phyloP scores from a whole-genome alignment of 2,797 vertebrate genomes.

The Spinibarbus caldwelli region DNA sequence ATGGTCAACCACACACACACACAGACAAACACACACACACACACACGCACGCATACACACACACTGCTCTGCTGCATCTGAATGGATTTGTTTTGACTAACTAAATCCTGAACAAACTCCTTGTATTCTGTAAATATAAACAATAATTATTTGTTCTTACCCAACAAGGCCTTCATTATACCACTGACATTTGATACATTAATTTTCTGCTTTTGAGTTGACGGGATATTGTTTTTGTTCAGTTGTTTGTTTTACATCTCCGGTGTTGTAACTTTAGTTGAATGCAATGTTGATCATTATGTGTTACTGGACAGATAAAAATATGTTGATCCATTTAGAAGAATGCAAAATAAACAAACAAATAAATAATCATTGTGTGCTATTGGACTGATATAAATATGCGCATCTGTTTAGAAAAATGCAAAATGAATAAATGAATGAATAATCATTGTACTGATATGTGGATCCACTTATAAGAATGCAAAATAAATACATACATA shows the following conservation, averaged over 20 bases:
- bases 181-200: background rate
- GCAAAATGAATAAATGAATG: too few relatives aligned
- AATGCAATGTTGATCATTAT: background rate
- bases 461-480: too few relatives aligned
- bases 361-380: too few relatives aligned
- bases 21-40: constrained; percentile 2
- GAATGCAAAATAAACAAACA: background rate
- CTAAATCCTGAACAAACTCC: constrained; percentile 21
- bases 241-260: background rate
- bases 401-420: too few relatives aligned
- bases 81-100: constrained; percentile 29
- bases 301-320: background rate
- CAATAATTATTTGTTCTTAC: background rate
- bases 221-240: background rate
- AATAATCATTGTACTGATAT: too few relatives aligned
- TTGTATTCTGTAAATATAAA: constrained; percentile 32
- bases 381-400: too few relatives aligned
- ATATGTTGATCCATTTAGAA: background rate
- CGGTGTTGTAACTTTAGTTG: background rate
- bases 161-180: constrained; percentile 12
- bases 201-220: background rate
- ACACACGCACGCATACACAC: background rate
- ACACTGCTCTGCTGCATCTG: constrained; percentile 15
- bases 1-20: constrained; percentile 11
- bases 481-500: too few relatives aligned